These are phyloP conservation scores for Butorides virescens DNA, from an alignment of 2,113 vertebrate genomes.

Conservation along the genomic window DNA sequence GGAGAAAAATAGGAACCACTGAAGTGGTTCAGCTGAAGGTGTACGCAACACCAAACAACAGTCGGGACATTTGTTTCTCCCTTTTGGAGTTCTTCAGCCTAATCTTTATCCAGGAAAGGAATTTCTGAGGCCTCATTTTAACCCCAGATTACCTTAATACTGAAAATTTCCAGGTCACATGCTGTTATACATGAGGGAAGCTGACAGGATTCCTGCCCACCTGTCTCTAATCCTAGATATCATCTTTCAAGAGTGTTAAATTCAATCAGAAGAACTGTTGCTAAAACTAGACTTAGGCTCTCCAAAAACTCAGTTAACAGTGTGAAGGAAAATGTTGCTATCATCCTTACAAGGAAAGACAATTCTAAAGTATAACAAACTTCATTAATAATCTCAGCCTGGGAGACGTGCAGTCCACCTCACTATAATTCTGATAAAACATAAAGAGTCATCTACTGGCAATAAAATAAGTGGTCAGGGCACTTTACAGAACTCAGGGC, in stretches of 20 bases:
- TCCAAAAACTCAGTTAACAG: not conserved
- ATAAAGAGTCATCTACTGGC: not conserved
- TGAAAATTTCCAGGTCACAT: not conserved
- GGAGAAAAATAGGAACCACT: not conserved
- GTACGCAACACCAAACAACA: not conserved
- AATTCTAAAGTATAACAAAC: not conserved
- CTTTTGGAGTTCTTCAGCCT: not conserved
- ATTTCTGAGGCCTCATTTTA: not conserved
- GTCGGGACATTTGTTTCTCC: not conserved
- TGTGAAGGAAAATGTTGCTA: not conserved
- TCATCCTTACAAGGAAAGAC: not conserved
- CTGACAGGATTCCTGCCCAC: not conserved
- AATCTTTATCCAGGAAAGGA: not conserved
- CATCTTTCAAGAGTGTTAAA: not conserved
- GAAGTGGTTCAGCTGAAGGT: not conserved
- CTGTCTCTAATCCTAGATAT: not conserved
- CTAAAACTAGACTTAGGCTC: not conserved
- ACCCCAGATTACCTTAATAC: not conserved
- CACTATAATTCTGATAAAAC: not conserved
- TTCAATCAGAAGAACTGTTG: not conserved
- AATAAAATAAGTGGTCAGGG: not conserved
- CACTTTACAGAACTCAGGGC: not conserved
- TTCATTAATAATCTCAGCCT: not conserved
- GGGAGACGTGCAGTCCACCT: not conserved
- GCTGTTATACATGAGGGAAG: not conserved